Evolutionary conservation across 2,888 invertebrate genomes (phyloP), one percentile per base, ranked within the genome.

Genomic region (Alentia gelatinosa): DNA sequence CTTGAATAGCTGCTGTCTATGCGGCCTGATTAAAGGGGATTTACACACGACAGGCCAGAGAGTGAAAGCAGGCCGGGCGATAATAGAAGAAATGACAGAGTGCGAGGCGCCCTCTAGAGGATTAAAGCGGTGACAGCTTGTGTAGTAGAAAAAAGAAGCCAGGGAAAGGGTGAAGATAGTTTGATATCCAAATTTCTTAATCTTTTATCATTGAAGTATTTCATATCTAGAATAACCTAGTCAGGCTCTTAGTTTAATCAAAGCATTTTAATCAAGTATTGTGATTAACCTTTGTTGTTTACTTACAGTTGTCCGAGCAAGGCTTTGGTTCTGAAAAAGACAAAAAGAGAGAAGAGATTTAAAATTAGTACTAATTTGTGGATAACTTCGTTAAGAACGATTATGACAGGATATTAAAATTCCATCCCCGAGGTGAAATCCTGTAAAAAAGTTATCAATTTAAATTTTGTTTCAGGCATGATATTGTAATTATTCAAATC

Each of bases 271-370:
- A n/a, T n/a, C n/a, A n/a, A n/a, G n/a, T n/a, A n/a, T n/a, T n/a
- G n/a, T n/a, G n/a, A n/a, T n/a, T n/a, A n/a, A n/a, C n/a, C n/a
- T n/a, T n/a, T n/a, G n/a, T n/a, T 56, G 56, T 56, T 56, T 68
- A 68, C 68, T 68, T 68, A 68, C 68, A 68, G 68, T 26, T 68
- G 68, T 68, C 68, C 68, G 68, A 68, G 68, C 33, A 68, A 68
- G 33, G 68, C 68, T 30, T 68, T 68, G 68, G 68, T 68, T 30
- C 68, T 68, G 68, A 1, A 68, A 56, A 63, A 63, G 4, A 63
- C 63, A 63, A 63, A n/a, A 63, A 63, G n/a, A 63, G 4, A 63
- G n/a, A 5, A 4, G 47, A 63, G 23, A 68, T 30, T 56, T n/a
- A 56, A 56, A 47, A 47, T 47, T 47, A 47, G 47, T 19, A 47